Evolutionary conservation across 2,797 vertebrate genomes (phyloP).

Genomic region (Halcyon leucocephala): DNA sequence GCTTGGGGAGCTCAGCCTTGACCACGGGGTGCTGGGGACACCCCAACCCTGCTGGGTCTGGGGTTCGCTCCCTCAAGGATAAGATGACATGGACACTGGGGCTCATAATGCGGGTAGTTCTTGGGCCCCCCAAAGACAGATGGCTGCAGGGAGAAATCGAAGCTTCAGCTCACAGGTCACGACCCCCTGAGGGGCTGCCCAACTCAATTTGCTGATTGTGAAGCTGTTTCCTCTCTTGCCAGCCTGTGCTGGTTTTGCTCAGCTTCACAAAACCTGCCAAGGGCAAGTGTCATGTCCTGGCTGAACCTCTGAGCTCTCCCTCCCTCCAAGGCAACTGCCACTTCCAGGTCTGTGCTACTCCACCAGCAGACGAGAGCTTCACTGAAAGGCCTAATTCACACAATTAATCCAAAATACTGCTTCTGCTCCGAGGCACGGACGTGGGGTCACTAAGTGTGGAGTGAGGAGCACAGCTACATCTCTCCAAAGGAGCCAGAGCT

Average conservation of each 20-base stretch:
- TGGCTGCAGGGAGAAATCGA: not conserved
- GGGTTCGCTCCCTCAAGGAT: not conserved
- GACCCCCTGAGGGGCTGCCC: not conserved
- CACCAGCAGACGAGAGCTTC: not conserved
- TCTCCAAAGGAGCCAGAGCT: not conserved
- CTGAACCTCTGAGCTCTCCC: not conserved
- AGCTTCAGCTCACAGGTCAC: not conserved
- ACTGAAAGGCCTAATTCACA: not conserved
- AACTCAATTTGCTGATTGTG: not conserved
- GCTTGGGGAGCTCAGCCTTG: not conserved
- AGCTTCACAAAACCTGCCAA: not conserved
- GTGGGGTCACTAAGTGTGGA: not conserved
- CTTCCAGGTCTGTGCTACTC: not conserved
- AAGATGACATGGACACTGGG: not conserved
- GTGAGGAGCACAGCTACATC: not conserved
- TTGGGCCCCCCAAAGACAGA: not conserved
- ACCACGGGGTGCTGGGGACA: not conserved
- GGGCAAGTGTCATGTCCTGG: not conserved
- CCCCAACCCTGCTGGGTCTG: fast-evolving
- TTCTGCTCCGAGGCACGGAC: not conserved
- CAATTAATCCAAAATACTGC: not conserved
- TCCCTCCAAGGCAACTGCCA: not conserved
- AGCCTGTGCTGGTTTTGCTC: not conserved
- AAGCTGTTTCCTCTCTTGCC: not conserved
- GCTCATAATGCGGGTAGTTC: fast-evolving